Evolutionary conservation across 1,140 invertebrate genomes (phyloP), one percentile per base, ranked within the genome.

Genomic region (Drusus annulatus): DNA sequence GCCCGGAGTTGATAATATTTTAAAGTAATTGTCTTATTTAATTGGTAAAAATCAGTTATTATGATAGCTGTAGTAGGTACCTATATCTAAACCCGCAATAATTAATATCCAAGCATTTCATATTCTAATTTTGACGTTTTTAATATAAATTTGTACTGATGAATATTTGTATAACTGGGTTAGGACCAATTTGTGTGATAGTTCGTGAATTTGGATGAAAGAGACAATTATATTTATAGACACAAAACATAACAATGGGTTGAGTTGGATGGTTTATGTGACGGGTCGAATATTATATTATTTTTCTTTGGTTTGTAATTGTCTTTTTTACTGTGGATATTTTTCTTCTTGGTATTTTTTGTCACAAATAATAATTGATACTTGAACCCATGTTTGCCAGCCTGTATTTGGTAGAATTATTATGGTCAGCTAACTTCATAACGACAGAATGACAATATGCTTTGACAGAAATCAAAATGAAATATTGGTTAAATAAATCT

Each of bases 161-260:
- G n/a, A 51, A 17, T 69, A 69, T 51, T 69, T 77, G 21, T 82
- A 25, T 63, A 82, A 80, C 74, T 80, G 81, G 75, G 56, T 81
- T 82, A 77, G 81, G 81, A 82, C 81, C 81, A 82, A 82, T 78
- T 80, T 54, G 81, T 82, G 81, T 82, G 81, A 80, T 82, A 82
- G 74, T 63, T 74, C 76, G 77, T 60, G 15, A 16, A 65, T n/a
- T 50, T 69, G 65, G n/a, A 45, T 69, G 65, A 69, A 69, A 69
- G 65, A 69, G 60, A 28, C 10, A 17, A 56, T 56, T 56, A 63
- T 63, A 63, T 69, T 69, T 69, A 69, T 69, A 36, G 16, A 63
- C n/a, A 56, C 54, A 63, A 8, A 56, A 56, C 54, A 63, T 21
- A 65, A n/a, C n/a, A 25, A 65, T 25, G 25, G 28, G 28, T 28